A percentile compares a stretch with the other conserved stretches of the same genome.
Conservation (phyloP, 1,140 invertebrate species). For the Drosophila mojavensis region DNA sequence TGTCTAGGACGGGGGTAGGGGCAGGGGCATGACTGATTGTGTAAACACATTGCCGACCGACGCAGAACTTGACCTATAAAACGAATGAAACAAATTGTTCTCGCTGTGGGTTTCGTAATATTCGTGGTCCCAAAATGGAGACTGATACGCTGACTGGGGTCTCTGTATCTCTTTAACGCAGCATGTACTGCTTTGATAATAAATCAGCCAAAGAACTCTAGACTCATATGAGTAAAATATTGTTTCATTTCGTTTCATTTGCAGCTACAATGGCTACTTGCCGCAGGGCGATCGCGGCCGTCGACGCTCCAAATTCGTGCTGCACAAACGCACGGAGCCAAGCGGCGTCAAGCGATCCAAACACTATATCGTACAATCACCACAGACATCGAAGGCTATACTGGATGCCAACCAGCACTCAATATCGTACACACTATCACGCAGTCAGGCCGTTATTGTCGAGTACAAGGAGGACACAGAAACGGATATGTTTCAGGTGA, state of each 20-base stretch:
- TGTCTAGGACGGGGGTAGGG: background rate
- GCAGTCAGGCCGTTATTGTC: slow-evolving; percentile 98
- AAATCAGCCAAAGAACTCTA: slow-evolving; percentile 42
- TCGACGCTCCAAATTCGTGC: slow-evolving; percentile 96
- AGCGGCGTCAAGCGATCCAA: slow-evolving; percentile 97
- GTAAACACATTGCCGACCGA: slow-evolving; percentile 52
- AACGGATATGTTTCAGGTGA: slow-evolving; percentile 99
- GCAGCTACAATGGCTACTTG: slow-evolving; percentile 97
- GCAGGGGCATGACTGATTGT: slow-evolving; percentile 41
- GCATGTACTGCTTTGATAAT: slow-evolving; percentile 43
- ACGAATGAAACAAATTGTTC: slow-evolving; percentile 37
- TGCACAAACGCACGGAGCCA: slow-evolving; percentile 92
- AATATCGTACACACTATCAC: slow-evolving; percentile 97
- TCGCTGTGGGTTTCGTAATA: slow-evolving; percentile 38
- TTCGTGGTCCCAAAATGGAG: slow-evolving; percentile 27
- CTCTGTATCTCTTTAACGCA: background rate
- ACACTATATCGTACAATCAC: slow-evolving; percentile 97
- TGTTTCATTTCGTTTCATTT: slow-evolving; percentile 55
- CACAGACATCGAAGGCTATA: slow-evolving; percentile 95
- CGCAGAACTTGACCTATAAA: slow-evolving; percentile 77
- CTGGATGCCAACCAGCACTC: slow-evolving; percentile 96
- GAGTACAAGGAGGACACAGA: slow-evolving; percentile 97
- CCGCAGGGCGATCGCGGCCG: slow-evolving; percentile 96
- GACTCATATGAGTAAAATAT: slow-evolving; percentile 19
- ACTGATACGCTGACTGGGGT: background rate